Evolutionary conservation across 2,888 invertebrate species (phyloP).

Genomic region (Coelopa pilipes): DNA sequence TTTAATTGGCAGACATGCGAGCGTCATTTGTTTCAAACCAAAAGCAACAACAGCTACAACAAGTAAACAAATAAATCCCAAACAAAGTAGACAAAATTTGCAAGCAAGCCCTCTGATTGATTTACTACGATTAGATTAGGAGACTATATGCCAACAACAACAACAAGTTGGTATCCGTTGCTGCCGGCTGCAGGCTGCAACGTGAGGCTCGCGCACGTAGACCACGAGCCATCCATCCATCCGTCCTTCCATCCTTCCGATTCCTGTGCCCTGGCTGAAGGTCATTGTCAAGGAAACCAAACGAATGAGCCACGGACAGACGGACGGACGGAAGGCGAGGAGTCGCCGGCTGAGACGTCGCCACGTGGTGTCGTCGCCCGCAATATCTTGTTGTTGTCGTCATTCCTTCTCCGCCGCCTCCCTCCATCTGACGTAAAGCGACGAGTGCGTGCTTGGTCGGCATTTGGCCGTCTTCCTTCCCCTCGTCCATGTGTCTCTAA

Average conservation of each 20-base stretch:
- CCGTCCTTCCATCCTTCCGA: not conserved
- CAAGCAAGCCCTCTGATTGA: not conserved
- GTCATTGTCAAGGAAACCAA: not conserved
- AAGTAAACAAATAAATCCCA: not conserved
- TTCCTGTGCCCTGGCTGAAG: not conserved
- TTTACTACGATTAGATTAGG: not conserved
- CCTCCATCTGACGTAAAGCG: no score
- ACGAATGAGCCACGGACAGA: no score
- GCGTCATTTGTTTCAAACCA: not conserved
- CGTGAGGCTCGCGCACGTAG: not conserved
- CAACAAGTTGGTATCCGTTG: not conserved
- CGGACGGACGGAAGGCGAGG: not conserved
- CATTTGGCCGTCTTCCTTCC: no score
- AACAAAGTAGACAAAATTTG: not conserved
- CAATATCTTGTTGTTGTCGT: no score
- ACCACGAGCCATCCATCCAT: no score
- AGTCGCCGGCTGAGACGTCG: no score
- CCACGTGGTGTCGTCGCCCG: no score
- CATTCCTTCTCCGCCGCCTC: no score
- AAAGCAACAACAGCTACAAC: not conserved
- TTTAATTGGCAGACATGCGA: not conserved
- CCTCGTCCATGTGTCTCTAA: no score
- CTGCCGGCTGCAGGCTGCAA: not conserved
- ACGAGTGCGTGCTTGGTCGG: no score
- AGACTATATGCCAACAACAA: not conserved